Percentiles rank a stretch among this genome's conserved stretches.
Conservation (phyloP, 2,113 vertebrate genomes). For the Eolophus roseicapilla region DNA sequence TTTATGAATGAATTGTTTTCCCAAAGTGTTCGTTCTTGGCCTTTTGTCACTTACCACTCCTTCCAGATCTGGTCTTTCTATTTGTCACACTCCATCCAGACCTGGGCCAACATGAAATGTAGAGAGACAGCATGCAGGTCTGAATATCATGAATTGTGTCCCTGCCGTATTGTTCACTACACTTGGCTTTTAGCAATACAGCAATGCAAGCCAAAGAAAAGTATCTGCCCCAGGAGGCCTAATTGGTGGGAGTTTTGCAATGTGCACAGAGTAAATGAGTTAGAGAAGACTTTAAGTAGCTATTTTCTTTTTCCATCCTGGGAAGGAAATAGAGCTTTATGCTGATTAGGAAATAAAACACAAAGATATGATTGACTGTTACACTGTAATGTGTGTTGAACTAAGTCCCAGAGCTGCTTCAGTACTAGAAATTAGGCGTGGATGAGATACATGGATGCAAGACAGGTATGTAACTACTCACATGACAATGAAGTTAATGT, state of each 20-base stretch:
- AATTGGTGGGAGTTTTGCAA: neutral
- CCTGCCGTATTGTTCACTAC: neutral
- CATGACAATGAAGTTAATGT: neutral
- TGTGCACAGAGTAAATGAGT: neutral
- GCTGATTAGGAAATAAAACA: neutral
- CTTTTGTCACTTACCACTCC: neutral
- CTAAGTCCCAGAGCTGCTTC: neutral
- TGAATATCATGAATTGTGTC: neutral
- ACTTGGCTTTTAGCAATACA: neutral
- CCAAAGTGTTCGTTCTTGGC: neutral
- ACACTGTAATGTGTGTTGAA: neutral
- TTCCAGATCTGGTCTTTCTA: neutral
- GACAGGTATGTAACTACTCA: neutral
- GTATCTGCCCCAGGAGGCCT: neutral
- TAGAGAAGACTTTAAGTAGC: neutral
- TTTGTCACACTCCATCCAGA: neutral
- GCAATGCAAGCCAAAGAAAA: rapidly evolving
- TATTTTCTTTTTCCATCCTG: neutral
- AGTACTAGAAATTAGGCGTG: neutral
- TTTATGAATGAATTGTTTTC: neutral
- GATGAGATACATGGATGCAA: neutral
- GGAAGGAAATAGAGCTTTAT: neutral
- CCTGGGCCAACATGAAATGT: neutral
- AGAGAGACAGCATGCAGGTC: neutral
- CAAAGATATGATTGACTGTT: neutral